A percentile compares a stretch with the other conserved stretches of the same genome.
These are phyloP conservation scores for Oceanodroma leucorhoa DNA, from an alignment of 2,797 vertebrate genomes.

Conservation along the genomic window DNA sequence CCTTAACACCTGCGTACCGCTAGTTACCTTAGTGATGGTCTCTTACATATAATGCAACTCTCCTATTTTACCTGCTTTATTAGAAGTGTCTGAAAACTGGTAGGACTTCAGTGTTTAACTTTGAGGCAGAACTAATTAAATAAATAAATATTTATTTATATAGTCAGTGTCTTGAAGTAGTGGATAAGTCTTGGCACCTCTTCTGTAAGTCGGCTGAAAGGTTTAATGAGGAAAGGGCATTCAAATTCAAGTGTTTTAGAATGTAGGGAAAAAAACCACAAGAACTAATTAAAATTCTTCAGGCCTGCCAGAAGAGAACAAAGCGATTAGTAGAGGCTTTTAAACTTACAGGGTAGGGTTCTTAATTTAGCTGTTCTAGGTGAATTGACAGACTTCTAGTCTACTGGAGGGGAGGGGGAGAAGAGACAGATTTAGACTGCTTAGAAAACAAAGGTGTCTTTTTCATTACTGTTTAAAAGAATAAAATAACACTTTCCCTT, in stretches of 20 bases:
- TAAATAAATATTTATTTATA: not conserved
- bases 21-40: no score
- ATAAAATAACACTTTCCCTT: not conserved
- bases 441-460: not conserved
- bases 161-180: not conserved
- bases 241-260: not conserved
- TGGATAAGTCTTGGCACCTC: not conserved
- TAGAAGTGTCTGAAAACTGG: not conserved
- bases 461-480: not conserved
- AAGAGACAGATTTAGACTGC: not conserved
- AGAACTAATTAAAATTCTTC: not conserved
- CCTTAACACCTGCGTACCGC: not conserved
- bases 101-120: not conserved
- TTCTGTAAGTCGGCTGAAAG: not conserved
- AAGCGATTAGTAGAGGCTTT: slow-evolving; percentile 1
- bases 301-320: not conserved
- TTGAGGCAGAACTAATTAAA: not conserved
- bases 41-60: not conserved
- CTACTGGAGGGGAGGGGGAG: not conserved
- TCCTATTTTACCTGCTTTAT: not conserved
- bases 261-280: not conserved
- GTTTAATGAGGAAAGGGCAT: not conserved
- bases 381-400: not conserved
- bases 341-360: not conserved
- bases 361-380: not conserved